phyloP scores from a whole-genome alignment of 2,113 vertebrate species.

The Proteles cristata region DNA sequence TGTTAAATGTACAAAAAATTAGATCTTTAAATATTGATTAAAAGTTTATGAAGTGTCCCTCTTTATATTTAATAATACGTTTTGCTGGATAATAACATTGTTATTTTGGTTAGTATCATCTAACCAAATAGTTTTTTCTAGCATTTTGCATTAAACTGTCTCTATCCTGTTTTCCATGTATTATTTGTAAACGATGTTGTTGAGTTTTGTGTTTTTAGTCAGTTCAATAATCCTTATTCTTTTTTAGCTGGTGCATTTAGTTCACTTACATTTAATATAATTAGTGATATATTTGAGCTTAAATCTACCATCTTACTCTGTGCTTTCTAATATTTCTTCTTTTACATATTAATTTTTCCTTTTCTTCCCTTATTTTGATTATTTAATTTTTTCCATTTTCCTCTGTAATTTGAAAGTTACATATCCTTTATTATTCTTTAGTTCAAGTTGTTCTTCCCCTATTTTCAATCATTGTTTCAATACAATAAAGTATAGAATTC shows the following conservation, averaged over 20 bases:
- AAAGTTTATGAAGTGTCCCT: neutral
- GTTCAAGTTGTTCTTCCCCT: neutral
- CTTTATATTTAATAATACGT: conserved; percentile 1
- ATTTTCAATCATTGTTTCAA: neutral
- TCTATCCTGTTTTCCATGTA: neutral
- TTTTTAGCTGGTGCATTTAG: neutral
- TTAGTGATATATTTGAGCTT: neutral
- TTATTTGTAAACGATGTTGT: neutral
- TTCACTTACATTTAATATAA: conserved; percentile 45
- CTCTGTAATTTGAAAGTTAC: neutral
- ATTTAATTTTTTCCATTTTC: conserved; percentile 2
- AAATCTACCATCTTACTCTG: neutral
- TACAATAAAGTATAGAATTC: neutral
- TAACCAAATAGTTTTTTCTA: conserved; percentile 6
- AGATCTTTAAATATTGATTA: neutral
- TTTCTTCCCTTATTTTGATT: conserved; percentile 33
- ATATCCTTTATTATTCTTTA: neutral
- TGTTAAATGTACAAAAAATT: neutral
- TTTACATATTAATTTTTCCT: neutral
- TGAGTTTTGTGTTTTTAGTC: conserved; percentile 13
- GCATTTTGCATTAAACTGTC: neutral
- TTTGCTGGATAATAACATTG: neutral
- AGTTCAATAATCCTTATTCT: conserved; percentile 14
- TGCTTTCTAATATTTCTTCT: neutral
- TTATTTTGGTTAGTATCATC: neutral